phyloP scores from a whole-genome alignment of 2,888 invertebrate species.

The Aleiodes leptofemur region DNA sequence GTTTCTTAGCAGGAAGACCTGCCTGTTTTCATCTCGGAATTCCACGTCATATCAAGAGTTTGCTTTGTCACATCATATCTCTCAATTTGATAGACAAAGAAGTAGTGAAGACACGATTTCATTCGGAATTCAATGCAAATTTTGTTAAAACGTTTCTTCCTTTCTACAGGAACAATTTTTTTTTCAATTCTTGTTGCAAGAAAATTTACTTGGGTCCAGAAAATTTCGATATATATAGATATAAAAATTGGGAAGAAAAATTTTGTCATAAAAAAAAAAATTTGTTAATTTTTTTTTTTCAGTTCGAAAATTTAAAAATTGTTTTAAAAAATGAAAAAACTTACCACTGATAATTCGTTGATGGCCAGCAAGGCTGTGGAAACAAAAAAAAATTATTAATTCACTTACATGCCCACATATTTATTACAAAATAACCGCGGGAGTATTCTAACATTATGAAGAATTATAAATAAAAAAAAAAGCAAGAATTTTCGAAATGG shows the following conservation, averaged over 20 bases:
- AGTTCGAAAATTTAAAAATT: background rate
- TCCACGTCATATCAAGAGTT: slow-evolving; percentile 43
- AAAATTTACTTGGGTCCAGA: no score
- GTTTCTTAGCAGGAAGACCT: slow-evolving; percentile 28
- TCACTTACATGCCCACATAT: slow-evolving; percentile 43
- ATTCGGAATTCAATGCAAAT: slow-evolving; percentile 11
- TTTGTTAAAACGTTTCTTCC: background rate
- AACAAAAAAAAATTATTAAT: slow-evolving; percentile 36
- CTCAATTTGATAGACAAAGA: slow-evolving; percentile 21
- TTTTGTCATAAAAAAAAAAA: no score
- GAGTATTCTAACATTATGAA: slow-evolving; percentile 42
- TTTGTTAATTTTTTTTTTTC: no score
- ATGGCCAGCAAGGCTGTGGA: slow-evolving; percentile 69
- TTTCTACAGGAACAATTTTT: no score
- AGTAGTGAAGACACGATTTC: slow-evolving; percentile 5
- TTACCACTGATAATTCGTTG: slow-evolving; percentile 67
- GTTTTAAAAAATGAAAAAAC: slow-evolving; percentile 49
- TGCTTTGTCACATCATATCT: slow-evolving; percentile 33
- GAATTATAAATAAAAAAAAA: background rate
- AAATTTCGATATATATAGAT: no score
- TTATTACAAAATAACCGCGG: slow-evolving; percentile 51
- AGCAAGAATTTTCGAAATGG: background rate
- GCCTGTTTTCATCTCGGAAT: slow-evolving; percentile 43
- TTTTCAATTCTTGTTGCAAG: no score
- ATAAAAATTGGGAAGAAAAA: no score